phyloP scores from a whole-genome alignment of 2,888 invertebrate genomes.

The Pristionchus fissidentatus region DNA sequence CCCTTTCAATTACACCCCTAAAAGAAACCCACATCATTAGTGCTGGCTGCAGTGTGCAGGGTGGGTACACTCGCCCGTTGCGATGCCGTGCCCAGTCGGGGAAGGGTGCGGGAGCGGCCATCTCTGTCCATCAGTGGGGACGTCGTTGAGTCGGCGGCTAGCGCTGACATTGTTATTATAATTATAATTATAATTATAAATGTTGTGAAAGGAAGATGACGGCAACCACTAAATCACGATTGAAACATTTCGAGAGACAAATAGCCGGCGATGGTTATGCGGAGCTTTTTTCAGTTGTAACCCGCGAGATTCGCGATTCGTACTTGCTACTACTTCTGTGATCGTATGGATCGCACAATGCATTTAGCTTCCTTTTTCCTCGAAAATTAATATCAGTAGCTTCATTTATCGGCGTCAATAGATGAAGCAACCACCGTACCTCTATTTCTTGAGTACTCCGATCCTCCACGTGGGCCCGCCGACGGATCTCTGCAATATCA shows the following conservation, averaged over 20 bases:
- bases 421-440: slow-evolving; percentile 30
- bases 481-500: slow-evolving; percentile 13
- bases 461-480: slow-evolving; percentile 5
- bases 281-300: too few relatives aligned
- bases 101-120: slow-evolving; percentile 58
- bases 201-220: too few relatives aligned
- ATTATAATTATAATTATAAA: not conserved
- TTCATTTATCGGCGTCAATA: too few relatives aligned
- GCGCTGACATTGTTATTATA: not conserved
- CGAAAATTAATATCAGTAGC: too few relatives aligned
- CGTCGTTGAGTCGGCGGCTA: not conserved
- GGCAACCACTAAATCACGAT: too few relatives aligned
- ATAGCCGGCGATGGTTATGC: too few relatives aligned
- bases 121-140: slow-evolving; percentile 50
- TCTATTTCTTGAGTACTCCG: slow-evolving; percentile 16
- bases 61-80: slow-evolving; percentile 59
- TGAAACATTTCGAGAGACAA: too few relatives aligned
- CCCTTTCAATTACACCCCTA: not conserved
- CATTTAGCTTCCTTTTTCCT: too few relatives aligned
- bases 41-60: slow-evolving; percentile 61
- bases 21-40: slow-evolving; percentile 58
- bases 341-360: too few relatives aligned
- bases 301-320: too few relatives aligned
- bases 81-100: slow-evolving; percentile 51
- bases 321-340: too few relatives aligned